Base-by-base conservation (phyloP, 2,113 vertebrate species). In the Rattus rattus region DNA sequence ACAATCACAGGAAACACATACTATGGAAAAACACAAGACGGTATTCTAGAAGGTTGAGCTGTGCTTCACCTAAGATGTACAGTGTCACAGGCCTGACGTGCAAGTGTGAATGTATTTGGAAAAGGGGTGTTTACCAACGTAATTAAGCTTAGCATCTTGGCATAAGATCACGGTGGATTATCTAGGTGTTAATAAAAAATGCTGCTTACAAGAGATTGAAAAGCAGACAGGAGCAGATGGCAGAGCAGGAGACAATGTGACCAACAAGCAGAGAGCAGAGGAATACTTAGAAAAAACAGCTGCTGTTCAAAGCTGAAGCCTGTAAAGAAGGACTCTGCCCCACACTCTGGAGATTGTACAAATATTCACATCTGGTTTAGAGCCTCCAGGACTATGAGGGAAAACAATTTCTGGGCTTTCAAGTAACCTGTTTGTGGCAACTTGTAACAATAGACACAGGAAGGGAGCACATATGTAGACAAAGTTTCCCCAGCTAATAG, bases 91-190 rank as follows among this genome's bases (percentile, higher is more conserved):
- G n/a, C 14, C 24, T 79, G n/a, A 22, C 24, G 19, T 88, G 2
- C 33, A 56, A 56, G n/a, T 70, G 10, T 49, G 13, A 90, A 3
- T 39, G 87, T 49, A 90, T 75, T 79, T 67, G 13, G 9, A 49
- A 47, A 67, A 69, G 52, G 39, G 3, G 6, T 61, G 43, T 84
- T 84, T 90, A 56, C 12, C 69, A 39, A 90, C 88, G 3, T 30
- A 86, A 95, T 61, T 54, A 83, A 43, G 12, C 59, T 92, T 39
- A 90, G 16, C 36, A 83, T 95, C 36, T 76, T 96, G 52, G 84
- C 12, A 67, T 67, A 43, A 88, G 6, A 72, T 86, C 26, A 76
- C 76, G 9, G 3, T 13, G 5, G n/a, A 76, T 88, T 85, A 80
- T 84, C 36, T 28, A 54, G 85, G 2, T 19, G 28, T 28, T 49